A percentile compares a stretch with the other conserved stretches of the same genome.
These are phyloP conservation scores for Orthosia incerta DNA, from an alignment of 2,888 invertebrate genomes.

Conservation along the genomic window DNA sequence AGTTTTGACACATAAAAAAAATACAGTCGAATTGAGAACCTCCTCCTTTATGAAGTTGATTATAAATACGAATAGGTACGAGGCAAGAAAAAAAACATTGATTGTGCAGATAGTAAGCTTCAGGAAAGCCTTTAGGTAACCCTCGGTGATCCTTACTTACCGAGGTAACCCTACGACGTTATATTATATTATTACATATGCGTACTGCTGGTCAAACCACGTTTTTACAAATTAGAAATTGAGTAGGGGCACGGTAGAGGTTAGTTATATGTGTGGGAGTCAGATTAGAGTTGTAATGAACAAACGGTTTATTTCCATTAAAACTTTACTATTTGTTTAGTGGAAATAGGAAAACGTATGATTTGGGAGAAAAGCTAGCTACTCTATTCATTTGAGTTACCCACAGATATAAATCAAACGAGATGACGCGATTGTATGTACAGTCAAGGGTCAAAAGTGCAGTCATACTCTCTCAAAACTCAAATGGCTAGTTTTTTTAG, in stretches of 20 bases:
- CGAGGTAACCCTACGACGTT: not conserved
- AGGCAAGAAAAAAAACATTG: not conserved
- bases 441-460: too few species aligned
- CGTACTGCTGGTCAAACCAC: not conserved
- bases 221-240: not conserved
- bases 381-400: too few species aligned
- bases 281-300: not conserved
- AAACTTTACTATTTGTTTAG: not conserved
- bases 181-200: slow-evolving; percentile 6
- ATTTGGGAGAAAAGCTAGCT: not conserved
- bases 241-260: not conserved
- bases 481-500: too few species aligned
- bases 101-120: slow-evolving; percentile 7
- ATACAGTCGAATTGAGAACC: too few species aligned
- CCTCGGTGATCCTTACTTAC: slow-evolving; percentile 30
- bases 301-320: not conserved
- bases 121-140: not conserved
- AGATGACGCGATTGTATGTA: too few species aligned
- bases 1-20: too few species aligned
- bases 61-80: not conserved
- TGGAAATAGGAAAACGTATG: not conserved
- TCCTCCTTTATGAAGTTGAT: too few species aligned
- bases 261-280: not conserved
- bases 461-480: too few species aligned
- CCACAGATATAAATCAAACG: too few species aligned